Conservation (phyloP, 2,113 vertebrate species). For the Chrysemys picta region DNA sequence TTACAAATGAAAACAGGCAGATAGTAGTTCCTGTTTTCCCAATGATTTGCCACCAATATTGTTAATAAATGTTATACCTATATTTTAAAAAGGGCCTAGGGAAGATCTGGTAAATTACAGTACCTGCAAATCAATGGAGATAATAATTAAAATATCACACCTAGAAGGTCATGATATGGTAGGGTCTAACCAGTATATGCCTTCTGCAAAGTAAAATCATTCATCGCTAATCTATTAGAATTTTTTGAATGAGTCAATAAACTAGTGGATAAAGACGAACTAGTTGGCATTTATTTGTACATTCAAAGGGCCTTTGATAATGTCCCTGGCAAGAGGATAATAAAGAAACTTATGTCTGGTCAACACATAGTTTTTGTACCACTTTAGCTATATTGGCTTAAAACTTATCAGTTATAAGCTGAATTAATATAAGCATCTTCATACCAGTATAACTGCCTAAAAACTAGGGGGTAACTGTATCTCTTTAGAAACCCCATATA, state of each 20-base stretch:
- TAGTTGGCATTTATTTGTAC: neutral
- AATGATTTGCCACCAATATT: neutral
- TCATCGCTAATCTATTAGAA: neutral
- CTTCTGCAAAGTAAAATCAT: neutral
- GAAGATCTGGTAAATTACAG: neutral
- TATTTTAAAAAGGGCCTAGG: neutral
- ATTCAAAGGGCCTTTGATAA: neutral
- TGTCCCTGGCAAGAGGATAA: neutral
- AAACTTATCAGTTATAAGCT: neutral
- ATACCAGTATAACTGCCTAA: neutral
- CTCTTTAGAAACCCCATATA: neutral
- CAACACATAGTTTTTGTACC: neutral
- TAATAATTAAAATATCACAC: neutral
- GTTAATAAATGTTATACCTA: neutral
- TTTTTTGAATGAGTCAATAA: neutral
- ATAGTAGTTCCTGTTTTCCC: neutral
- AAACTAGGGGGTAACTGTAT: neutral
- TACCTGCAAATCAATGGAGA: fast-evolving
- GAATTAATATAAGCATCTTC: neutral
- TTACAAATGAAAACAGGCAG: neutral
- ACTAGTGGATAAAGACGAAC: neutral
- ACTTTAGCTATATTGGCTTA: neutral
- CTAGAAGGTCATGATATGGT: neutral
- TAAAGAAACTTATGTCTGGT: neutral
- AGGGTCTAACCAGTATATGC: neutral